phyloP scores from a whole-genome alignment of 2,113 vertebrate species.

The Candoia aspera region DNA sequence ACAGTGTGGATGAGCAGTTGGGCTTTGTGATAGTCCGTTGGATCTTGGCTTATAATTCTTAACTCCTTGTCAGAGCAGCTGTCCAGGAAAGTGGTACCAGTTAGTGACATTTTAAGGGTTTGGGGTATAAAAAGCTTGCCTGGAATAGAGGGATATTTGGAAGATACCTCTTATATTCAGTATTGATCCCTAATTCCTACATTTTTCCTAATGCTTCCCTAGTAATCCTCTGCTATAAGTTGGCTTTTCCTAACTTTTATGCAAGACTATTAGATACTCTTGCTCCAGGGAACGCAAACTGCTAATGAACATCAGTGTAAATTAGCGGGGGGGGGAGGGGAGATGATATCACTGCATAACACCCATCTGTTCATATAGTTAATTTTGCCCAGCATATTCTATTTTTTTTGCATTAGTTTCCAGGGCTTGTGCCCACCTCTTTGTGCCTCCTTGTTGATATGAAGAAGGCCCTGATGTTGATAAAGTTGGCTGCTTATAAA shows the following conservation, averaged over 20 bases:
- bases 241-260: slow-evolving; percentile 1
- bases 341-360: neutral
- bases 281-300: neutral
- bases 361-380: neutral
- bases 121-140: neutral
- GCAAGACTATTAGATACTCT: neutral
- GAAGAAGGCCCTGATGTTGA: neutral
- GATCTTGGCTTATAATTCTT: neutral
- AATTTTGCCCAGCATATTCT: neutral
- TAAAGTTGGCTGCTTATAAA: neutral
- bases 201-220: neutral
- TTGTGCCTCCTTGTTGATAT: slow-evolving; percentile 15
- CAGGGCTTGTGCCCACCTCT: neutral
- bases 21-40: neutral
- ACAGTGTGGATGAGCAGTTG: neutral
- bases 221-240: neutral
- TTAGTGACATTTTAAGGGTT: neutral
- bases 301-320: neutral
- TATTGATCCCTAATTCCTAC: neutral
- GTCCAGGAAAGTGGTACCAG: neutral
- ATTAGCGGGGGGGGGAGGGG: neutral
- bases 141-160: neutral
- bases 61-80: neutral
- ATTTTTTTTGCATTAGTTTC: neutral
- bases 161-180: neutral